Evolutionary conservation across 2,888 invertebrate species (phyloP), one percentile per base, ranked within the genome.

Genomic region (Elysia crispata): DNA sequence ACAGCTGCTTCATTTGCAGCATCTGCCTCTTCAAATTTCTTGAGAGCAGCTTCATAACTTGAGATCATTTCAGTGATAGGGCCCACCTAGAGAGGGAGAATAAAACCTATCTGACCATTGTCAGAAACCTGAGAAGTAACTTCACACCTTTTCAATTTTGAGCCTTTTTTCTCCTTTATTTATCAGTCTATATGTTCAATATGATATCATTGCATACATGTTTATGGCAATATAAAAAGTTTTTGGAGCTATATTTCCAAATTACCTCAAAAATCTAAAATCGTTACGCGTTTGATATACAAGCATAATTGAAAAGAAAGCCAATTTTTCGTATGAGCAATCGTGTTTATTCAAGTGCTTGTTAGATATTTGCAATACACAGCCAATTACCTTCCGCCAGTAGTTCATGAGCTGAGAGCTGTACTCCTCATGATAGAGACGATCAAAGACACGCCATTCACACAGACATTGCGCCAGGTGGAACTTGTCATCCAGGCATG

Each of bases 381-480:
- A n/a, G n/a, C 41, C 13, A 8, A 0, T 28, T 64, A 91, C 90
- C 90, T 90, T 87, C 84, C 90, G 87, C 91, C 91, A 91, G 82
- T 88, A 91, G 6, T 85, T 83, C 33, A 90, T 86, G 11, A 91
- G 83, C 76, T 87, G 86, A 23, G 90, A 88, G 81, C 90, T 90
- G 83, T 88, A 90, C 77, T 91, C 91, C 77, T 91, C 91, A 81
- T 89, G 86, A 84, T 90, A 90, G 13, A 91, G 85, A 60, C 82
- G 77, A 81, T 91, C 90, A 85, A 91, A 90, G 54, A 91, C 86
- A 18, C 85, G 77, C 91, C 91, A 91, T 79, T 91, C 89, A 86
- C 88, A 88, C 31, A 91, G 84, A 82, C 88, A 89, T 62, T 87
- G 83, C 1, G 87, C 83, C 77, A 91, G 82, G 70, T 90, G 86